A percentile compares a stretch with the other conserved stretches of the same genome.
phyloP scores from a whole-genome alignment of 2,797 vertebrate genomes.

The Crenuchus spilurus region DNA sequence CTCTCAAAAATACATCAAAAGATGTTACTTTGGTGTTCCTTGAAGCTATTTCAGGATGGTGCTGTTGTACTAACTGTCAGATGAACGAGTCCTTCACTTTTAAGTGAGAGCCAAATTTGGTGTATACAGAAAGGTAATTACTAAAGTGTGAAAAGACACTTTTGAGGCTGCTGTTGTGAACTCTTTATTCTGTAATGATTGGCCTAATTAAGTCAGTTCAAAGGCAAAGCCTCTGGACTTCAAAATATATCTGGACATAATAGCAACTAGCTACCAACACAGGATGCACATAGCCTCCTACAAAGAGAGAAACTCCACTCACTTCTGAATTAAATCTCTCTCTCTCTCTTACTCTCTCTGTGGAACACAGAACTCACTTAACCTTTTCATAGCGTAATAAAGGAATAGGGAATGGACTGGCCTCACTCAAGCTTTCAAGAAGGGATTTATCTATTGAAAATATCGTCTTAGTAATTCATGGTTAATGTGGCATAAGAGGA shows the following conservation, averaged over 20 bases:
- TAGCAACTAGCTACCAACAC: not conserved
- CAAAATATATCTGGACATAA: constrained; percentile 35
- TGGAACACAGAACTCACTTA: constrained; percentile 31
- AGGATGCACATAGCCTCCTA: not conserved
- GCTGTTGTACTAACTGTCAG: not conserved
- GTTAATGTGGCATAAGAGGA: constrained; percentile 23
- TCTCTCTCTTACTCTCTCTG: not conserved
- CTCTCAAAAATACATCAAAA: not conserved
- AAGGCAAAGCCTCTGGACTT: constrained; percentile 32
- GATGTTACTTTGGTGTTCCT: not conserved
- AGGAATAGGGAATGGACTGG: constrained; percentile 17
- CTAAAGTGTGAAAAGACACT: not conserved
- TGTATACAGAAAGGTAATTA: not conserved
- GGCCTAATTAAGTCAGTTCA: constrained; percentile 57
- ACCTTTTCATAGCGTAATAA: constrained; percentile 31
- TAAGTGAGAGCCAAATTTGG: not conserved
- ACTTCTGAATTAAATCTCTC: not conserved
- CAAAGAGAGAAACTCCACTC: not conserved
- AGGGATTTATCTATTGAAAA: constrained; percentile 37
- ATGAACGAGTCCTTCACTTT: not conserved
- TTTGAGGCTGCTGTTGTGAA: not conserved
- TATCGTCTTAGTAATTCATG: constrained; percentile 26
- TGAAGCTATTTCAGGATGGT: not conserved
- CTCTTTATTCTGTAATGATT: constrained; percentile 54
- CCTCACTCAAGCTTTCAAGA: constrained; percentile 23